A percentile compares a stretch with the other conserved stretches of the same genome.
These are phyloP conservation scores for Hapalemur alaotrensis DNA, from an alignment of 2,797 vertebrate species.

Conservation along the genomic window DNA sequence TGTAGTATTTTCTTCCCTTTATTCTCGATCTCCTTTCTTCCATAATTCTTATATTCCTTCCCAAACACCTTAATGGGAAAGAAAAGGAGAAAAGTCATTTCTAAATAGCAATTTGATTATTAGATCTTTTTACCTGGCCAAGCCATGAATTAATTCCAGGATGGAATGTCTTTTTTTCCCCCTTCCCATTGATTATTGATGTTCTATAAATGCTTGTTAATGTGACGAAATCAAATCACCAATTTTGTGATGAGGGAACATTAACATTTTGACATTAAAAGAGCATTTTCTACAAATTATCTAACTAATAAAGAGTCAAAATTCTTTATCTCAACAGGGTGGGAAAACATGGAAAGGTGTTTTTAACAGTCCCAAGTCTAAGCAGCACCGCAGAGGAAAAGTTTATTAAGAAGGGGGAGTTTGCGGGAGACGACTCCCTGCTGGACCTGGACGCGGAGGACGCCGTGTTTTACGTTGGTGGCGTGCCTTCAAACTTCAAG, in stretches of 20 bases:
- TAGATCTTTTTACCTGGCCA: neutral
- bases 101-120: neutral
- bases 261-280: slow-evolving; percentile 25
- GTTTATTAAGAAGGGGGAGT: slow-evolving; percentile 96
- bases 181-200: neutral
- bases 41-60: neutral
- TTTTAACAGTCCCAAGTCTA: slow-evolving; percentile 95
- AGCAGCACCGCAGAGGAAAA: slow-evolving; percentile 94
- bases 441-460: slow-evolving; percentile 92
- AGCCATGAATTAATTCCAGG: neutral
- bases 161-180: neutral
- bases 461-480: slow-evolving; percentile 94
- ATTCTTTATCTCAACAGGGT: slow-evolving; percentile 84
- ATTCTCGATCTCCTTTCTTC: neutral
- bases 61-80: neutral
- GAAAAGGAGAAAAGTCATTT: neutral
- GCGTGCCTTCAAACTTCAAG: slow-evolving; percentile 91
- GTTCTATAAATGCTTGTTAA: neutral
- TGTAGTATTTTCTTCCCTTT: neutral
- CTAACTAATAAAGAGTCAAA: neutral
- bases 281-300: neutral
- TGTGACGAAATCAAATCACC: neutral
- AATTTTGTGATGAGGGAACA: neutral
- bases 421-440: slow-evolving; percentile 90
- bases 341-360: slow-evolving; percentile 95